Conservation (phyloP, 1,140 invertebrate genomes). For the Adoxophyes honmai region DNA sequence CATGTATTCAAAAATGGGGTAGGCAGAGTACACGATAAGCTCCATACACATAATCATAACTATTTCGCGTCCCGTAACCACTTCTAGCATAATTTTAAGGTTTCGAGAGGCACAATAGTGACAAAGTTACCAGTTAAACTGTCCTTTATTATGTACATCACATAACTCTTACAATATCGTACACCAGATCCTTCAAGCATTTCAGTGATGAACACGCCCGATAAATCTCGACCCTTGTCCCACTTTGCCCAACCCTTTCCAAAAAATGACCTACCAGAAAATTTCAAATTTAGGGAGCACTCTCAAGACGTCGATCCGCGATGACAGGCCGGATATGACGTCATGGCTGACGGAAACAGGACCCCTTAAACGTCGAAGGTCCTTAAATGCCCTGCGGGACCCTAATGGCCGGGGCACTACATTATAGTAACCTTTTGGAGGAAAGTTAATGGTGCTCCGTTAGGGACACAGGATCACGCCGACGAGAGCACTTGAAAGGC, state of each 20-base stretch:
- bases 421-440: conserved; percentile 51
- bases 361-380: conserved; percentile 35
- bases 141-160: no score
- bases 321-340: conserved; percentile 36
- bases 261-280: not conserved
- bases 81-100: no score
- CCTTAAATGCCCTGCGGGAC: conserved; percentile 51
- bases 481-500: not conserved
- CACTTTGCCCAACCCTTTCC: not conserved
- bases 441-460: conserved; percentile 49
- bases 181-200: no score
- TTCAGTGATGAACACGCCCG: not conserved
- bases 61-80: no score
- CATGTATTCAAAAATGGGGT: no score
- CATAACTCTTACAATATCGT: no score
- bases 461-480: conserved; percentile 44
- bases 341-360: conserved; percentile 31
- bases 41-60: no score
- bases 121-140: no score
- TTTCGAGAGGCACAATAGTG: no score
- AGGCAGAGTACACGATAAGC: no score
- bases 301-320: conserved; percentile 10
- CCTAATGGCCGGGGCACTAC: conserved; percentile 52
- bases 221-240: not conserved
- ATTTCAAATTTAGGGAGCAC: conserved; percentile 3